Evolutionary conservation across 2,888 invertebrate species (phyloP).

Genomic region (Acanthacorydalis orientalis): DNA sequence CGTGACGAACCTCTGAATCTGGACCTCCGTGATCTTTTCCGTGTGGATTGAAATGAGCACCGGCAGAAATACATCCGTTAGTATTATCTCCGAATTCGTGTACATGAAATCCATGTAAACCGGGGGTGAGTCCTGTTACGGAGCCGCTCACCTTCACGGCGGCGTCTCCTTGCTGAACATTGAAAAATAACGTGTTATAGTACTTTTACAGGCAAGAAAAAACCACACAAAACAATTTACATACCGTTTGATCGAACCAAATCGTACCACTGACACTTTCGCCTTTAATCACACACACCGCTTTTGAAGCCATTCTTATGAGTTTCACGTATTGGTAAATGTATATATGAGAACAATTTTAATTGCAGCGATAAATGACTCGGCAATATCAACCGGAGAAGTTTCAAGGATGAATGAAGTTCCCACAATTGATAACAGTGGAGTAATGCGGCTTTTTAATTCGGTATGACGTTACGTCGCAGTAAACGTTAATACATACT

Average conservation of each 20-base stretch:
- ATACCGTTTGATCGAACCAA: slow-evolving; percentile 55
- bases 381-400: no score
- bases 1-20: slow-evolving; percentile 52
- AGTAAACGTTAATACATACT: no score
- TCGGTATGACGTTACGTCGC: no score
- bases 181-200: slow-evolving; percentile 6
- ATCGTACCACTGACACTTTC: slow-evolving; percentile 65
- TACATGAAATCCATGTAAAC: slow-evolving; percentile 81
- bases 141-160: slow-evolving; percentile 68
- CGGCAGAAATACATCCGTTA: slow-evolving; percentile 90
- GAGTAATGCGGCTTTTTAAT: no score
- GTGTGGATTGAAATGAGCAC: slow-evolving; percentile 81
- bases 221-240: not conserved
- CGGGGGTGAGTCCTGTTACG: slow-evolving; percentile 59
- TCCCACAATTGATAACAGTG: no score
- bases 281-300: slow-evolving; percentile 75
- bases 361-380: no score
- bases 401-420: no score
- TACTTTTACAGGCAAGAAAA: not conserved
- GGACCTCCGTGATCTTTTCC: slow-evolving; percentile 75
- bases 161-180: slow-evolving; percentile 37
- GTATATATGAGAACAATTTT: no score
- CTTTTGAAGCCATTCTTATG: slow-evolving; percentile 44
- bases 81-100: slow-evolving; percentile 95
- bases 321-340: no score